Conservation (phyloP, 2,888 invertebrate genomes). For the Caenorhabditis auriculariae region DNA sequence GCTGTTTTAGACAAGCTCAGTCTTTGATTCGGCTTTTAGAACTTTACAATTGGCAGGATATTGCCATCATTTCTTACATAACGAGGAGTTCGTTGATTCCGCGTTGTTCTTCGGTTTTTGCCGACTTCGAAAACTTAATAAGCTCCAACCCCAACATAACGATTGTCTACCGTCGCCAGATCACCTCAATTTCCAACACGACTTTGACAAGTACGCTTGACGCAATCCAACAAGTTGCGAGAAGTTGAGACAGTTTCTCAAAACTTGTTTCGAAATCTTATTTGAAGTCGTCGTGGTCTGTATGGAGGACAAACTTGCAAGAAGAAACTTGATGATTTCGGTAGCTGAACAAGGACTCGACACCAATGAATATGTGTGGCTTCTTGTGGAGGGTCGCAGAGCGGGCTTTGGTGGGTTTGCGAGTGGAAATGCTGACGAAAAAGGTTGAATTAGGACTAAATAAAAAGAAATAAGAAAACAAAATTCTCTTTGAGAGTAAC, state of each 20-base stretch:
- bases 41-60: slow-evolving; percentile 47
- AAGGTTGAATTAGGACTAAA: too few species aligned
- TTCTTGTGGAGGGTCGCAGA: slow-evolving; percentile 25
- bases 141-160: slow-evolving; percentile 28
- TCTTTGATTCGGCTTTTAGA: slow-evolving; percentile 26
- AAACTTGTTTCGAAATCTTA: too few species aligned
- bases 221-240: slow-evolving; percentile 19
- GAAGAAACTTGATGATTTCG: slow-evolving; percentile 38
- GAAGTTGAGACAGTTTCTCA: slow-evolving; percentile 18
- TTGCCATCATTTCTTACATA: slow-evolving; percentile 45
- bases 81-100: slow-evolving; percentile 23
- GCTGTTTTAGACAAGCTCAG: slow-evolving; percentile 25
- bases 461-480: too few species aligned
- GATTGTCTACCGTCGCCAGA: slow-evolving; percentile 31
- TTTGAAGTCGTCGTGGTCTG: slow-evolving; percentile 41
- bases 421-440: too few species aligned
- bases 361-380: slow-evolving; percentile 32
- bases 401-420: slow-evolving; percentile 24
- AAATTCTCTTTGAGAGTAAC: too few species aligned
- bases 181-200: slow-evolving; percentile 26
- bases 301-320: slow-evolving; percentile 42
- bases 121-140: slow-evolving; percentile 15
- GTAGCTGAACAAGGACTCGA: slow-evolving; percentile 31
- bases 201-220: slow-evolving; percentile 22
- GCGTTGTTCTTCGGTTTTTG: slow-evolving; percentile 7